A percentile compares a stretch with the other conserved stretches of the same genome.
Evolutionary conservation across 2,888 invertebrate species (phyloP).

Genomic region (Drosophila cognata): DNA sequence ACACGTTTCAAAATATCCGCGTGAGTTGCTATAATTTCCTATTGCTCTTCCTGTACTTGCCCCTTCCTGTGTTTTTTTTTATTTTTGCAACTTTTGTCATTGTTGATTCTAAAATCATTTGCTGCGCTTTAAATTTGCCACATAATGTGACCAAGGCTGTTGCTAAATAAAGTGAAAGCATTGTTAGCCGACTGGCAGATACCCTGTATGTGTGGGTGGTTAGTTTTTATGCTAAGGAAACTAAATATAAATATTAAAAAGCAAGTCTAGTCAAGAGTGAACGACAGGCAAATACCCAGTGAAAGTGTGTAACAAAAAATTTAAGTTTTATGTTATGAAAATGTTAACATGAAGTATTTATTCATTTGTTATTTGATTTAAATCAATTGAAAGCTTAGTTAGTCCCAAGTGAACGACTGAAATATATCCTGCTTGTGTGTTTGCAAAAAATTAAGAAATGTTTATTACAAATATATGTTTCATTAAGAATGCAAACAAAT

Average conservation of each 20-base stretch:
- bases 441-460: not conserved
- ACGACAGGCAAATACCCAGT: not conserved
- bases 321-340: not conserved
- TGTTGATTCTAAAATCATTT: slow-evolving; percentile 38
- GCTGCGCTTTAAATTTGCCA: slow-evolving; percentile 16
- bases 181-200: not conserved
- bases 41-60: slow-evolving; percentile 3
- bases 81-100: not conserved
- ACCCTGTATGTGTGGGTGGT: not conserved
- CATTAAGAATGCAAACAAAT: not conserved
- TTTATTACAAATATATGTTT: not conserved
- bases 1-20: slow-evolving; percentile 85
- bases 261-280: not conserved
- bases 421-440: not conserved
- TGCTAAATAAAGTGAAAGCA: not conserved
- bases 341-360: not conserved
- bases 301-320: not conserved
- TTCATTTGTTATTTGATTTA: not conserved
- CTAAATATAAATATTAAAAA: not conserved
- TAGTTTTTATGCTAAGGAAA: not conserved
- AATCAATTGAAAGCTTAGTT: not conserved
- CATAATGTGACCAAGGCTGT: not conserved
- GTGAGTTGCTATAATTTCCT: slow-evolving; percentile 80
- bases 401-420: not conserved
- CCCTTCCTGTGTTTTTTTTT: not conserved